These are phyloP conservation scores for Pristionchus arcanus DNA, from an alignment of 2,888 invertebrate species.

Conservation along the genomic window DNA sequence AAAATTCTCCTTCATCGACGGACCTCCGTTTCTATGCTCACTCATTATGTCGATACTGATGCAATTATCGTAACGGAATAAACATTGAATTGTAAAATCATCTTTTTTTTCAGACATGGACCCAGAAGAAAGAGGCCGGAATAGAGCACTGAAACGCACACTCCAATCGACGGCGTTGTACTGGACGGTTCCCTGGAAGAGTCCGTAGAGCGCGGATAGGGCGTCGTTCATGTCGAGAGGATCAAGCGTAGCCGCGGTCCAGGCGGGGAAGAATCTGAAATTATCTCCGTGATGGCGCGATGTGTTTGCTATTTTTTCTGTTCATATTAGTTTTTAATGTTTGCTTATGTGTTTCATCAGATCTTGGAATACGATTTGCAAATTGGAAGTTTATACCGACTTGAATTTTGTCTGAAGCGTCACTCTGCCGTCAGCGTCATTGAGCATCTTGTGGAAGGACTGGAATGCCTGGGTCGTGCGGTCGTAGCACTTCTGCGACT, in stretches of 20 bases:
- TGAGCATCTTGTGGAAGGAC: not conserved
- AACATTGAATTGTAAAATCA: too few species aligned
- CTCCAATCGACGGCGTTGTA: constrained; percentile 90
- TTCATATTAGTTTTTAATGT: not conserved
- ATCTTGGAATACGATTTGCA: too few species aligned
- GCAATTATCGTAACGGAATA: too few species aligned
- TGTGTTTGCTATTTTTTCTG: too few species aligned
- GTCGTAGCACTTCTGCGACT: not conserved
- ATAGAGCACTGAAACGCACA: not conserved
- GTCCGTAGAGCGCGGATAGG: constrained; percentile 84
- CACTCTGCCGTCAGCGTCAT: constrained; percentile 5
- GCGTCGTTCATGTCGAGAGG: not conserved
- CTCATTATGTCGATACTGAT: too few species aligned
- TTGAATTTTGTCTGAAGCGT: not conserved
- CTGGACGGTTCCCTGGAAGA: constrained; percentile 93
- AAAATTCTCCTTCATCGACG: too few species aligned
- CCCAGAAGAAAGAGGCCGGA: not conserved
- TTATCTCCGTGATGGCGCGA: too few species aligned
- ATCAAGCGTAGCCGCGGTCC: not conserved
- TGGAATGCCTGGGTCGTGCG: not conserved
- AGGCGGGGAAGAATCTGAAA: constrained; percentile 1
- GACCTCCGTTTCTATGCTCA: too few species aligned
- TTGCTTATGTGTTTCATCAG: not conserved
- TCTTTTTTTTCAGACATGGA: not conserved
- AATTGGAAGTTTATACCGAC: not conserved